Percentiles rank a stretch among this genome's conserved stretches.
These are phyloP conservation scores for Chrysolina americana DNA, from an alignment of 2,888 invertebrate genomes.

Conservation along the genomic window DNA sequence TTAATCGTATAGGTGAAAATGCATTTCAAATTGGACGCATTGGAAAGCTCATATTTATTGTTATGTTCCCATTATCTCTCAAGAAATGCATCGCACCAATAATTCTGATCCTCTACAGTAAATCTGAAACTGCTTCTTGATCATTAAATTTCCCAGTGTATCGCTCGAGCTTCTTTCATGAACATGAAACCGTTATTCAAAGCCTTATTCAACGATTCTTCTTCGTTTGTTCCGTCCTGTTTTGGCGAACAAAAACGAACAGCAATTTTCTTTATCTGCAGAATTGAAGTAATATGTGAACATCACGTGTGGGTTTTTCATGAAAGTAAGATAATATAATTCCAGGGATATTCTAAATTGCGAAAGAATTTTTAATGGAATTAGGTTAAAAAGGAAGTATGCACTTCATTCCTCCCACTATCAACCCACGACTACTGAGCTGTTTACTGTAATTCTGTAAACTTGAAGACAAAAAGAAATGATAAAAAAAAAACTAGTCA, in stretches of 20 bases:
- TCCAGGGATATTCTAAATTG: not conserved
- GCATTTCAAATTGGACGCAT: not conserved
- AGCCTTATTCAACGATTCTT: not conserved
- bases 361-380: conserved; percentile 3
- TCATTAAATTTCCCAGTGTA: not conserved
- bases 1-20: no score
- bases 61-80: not conserved
- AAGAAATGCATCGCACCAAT: not conserved
- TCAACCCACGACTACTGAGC: no score
- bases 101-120: not conserved
- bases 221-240: not conserved
- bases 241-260: not conserved
- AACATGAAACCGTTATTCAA: not conserved
- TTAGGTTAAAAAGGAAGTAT: not conserved
- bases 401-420: not conserved
- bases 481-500: no score
- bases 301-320: conserved; percentile 3
- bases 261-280: conserved; percentile 11
- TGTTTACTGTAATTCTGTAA: no score
- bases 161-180: not conserved
- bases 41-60: not conserved
- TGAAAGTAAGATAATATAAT: not conserved
- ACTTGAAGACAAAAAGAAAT: no score
- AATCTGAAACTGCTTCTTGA: not conserved
- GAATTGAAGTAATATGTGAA: conserved; percentile 3